phyloP scores from a whole-genome alignment of 2,888 invertebrate genomes.

The Euphydryas editha region DNA sequence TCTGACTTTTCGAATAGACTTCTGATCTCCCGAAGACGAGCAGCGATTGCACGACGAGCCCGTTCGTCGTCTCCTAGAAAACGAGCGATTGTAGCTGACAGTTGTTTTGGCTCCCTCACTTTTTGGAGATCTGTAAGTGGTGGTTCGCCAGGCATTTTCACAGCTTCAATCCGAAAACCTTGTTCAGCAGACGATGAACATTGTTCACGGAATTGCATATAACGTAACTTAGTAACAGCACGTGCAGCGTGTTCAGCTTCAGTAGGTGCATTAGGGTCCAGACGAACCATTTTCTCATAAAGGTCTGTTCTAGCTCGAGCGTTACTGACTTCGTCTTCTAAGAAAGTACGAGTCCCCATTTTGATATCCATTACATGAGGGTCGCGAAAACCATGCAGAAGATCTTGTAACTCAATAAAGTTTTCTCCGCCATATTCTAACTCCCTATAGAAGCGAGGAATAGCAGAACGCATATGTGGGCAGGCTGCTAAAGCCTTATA shows the following conservation, averaged over 20 bases:
- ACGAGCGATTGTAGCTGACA: constrained; percentile 87
- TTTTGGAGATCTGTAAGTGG: constrained; percentile 95
- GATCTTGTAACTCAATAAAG: constrained; percentile 97
- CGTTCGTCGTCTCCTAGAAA: constrained; percentile 88
- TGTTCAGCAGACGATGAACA: constrained; percentile 96
- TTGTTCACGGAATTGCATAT: constrained; percentile 97
- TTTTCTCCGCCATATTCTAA: constrained; percentile 90
- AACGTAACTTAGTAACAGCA: constrained; percentile 97
- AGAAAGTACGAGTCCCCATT: constrained; percentile 97
- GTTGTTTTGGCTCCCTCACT: constrained; percentile 90
- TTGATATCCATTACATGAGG: constrained; percentile 99
- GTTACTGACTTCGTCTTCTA: constrained; percentile 97
- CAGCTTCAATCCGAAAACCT: constrained; percentile 98
- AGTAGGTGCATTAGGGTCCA: constrained; percentile 94
- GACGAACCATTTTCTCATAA: constrained; percentile 97
- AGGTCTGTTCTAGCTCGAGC: constrained; percentile 92
- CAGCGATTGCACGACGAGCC: constrained; percentile 87
- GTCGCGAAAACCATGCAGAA: constrained; percentile 94
- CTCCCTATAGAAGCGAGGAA: constrained; percentile 93
- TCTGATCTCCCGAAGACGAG: constrained; percentile 90
- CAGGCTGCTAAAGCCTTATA: constrained; percentile 92
- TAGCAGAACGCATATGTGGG: constrained; percentile 87
- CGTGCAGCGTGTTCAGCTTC: constrained; percentile 90
- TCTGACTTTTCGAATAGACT: constrained; percentile 91
- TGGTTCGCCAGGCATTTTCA: constrained; percentile 92